Evolutionary conservation across 2,888 invertebrate genomes (phyloP).

Genomic region (Yponomeuta sedellus): DNA sequence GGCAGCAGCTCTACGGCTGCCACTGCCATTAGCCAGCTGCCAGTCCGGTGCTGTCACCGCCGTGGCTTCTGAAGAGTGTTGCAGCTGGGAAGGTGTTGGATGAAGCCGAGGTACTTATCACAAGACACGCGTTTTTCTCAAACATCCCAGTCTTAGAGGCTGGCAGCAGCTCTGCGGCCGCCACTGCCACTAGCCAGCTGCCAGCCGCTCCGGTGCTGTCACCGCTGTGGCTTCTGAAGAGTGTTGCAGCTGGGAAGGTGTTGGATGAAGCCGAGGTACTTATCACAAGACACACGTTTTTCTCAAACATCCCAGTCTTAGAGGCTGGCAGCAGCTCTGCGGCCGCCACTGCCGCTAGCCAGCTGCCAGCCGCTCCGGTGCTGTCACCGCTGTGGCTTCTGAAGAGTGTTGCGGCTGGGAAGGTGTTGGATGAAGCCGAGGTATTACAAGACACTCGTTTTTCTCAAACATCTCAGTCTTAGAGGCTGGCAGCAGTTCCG

Average conservation of each 20-base stretch:
- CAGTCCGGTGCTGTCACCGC: not conserved
- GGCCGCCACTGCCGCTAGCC: not conserved
- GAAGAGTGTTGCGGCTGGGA: not conserved
- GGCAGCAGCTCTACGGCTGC: not conserved
- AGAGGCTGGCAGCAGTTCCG: not conserved
- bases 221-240: constrained; percentile 24
- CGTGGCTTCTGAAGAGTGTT: not conserved
- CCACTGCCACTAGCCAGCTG: not conserved
- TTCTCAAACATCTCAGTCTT: too few species aligned
- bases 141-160: not conserved
- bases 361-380: not conserved
- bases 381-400: not conserved
- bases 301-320: too few species aligned
- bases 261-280: not conserved
- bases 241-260: not conserved
- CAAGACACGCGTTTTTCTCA: too few species aligned
- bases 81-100: not conserved
- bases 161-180: not conserved
- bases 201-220: constrained; percentile 53
- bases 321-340: not conserved
- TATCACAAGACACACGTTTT: too few species aligned
- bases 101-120: not conserved
- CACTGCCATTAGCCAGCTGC: not conserved
- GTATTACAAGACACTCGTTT: too few species aligned
- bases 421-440: not conserved